These are phyloP conservation scores for Xestia c-nigrum DNA, from an alignment of 2,888 invertebrate genomes.

Conservation along the genomic window DNA sequence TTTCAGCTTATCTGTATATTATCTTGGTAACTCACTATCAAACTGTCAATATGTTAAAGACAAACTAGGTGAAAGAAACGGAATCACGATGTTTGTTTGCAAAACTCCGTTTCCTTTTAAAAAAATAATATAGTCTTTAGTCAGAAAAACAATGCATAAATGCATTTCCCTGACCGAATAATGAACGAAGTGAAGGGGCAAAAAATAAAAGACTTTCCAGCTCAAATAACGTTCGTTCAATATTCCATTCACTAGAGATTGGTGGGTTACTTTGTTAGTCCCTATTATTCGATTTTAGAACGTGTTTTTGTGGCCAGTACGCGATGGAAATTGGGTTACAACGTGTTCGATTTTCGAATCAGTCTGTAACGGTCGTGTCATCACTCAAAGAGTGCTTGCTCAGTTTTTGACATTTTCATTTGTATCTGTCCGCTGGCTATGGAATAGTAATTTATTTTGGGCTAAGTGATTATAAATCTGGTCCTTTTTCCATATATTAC, in stretches of 20 bases:
- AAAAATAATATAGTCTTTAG: not conserved
- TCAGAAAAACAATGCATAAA: not conserved
- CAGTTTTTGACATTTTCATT: constrained; percentile 21
- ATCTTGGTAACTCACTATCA: not conserved
- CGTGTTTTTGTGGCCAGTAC: not conserved
- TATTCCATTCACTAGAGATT: constrained; percentile 17
- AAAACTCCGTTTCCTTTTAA: not conserved
- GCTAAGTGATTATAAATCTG: constrained; percentile 3
- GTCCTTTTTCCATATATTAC: not conserved
- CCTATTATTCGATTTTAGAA: constrained; percentile 27
- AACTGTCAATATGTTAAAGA: not conserved
- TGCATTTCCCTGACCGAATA: not conserved
- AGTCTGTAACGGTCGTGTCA: not conserved
- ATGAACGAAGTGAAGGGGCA: not conserved
- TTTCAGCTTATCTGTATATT: not conserved
- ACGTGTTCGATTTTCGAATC: constrained; percentile 35
- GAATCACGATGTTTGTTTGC: not conserved
- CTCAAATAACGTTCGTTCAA: constrained; percentile 8
- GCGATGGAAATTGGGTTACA: constrained; percentile 21
- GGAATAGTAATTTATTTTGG: constrained; percentile 13
- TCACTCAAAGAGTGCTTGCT: constrained; percentile 17
- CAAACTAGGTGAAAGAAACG: not conserved
- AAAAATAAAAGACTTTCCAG: not conserved
- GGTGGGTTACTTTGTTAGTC: not conserved
- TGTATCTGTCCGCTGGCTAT: not conserved